Conservation (phyloP, 2,797 vertebrate species). For the Tapera naevia region DNA sequence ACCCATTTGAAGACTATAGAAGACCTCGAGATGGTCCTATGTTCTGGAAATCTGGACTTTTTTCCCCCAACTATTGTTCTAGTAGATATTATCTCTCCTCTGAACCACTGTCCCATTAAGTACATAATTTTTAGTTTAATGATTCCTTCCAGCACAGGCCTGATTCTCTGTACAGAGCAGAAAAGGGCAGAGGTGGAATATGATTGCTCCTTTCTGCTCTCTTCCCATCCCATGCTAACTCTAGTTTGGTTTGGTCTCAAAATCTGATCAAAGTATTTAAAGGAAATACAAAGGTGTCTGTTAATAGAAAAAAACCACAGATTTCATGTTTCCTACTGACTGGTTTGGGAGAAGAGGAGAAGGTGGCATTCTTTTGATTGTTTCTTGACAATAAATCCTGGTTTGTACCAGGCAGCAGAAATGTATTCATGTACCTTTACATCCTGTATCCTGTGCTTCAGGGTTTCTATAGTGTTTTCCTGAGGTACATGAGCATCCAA, state of each 20-base stretch:
- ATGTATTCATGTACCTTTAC: constrained; percentile 73
- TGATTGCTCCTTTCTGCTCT: neutral
- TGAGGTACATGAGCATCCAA: constrained; percentile 51
- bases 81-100: neutral
- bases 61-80: neutral
- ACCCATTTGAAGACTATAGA: neutral
- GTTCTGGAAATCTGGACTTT: neutral
- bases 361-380: neutral
- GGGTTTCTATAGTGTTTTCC: constrained; percentile 64
- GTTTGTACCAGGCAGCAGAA: neutral
- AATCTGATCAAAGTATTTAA: neutral
- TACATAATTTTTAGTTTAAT: neutral
- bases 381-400: neutral
- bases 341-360: neutral
- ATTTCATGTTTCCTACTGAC: neutral
- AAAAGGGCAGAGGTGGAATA: neutral
- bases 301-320: neutral
- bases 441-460: constrained; percentile 65
- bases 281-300: neutral
- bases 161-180: neutral
- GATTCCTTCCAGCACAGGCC: neutral
- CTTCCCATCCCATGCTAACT: neutral
- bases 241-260: neutral
- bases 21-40: neutral
- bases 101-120: neutral